These are phyloP conservation scores for Nycticebus coucang DNA, from an alignment of 2,113 vertebrate species.

Conservation along the genomic window DNA sequence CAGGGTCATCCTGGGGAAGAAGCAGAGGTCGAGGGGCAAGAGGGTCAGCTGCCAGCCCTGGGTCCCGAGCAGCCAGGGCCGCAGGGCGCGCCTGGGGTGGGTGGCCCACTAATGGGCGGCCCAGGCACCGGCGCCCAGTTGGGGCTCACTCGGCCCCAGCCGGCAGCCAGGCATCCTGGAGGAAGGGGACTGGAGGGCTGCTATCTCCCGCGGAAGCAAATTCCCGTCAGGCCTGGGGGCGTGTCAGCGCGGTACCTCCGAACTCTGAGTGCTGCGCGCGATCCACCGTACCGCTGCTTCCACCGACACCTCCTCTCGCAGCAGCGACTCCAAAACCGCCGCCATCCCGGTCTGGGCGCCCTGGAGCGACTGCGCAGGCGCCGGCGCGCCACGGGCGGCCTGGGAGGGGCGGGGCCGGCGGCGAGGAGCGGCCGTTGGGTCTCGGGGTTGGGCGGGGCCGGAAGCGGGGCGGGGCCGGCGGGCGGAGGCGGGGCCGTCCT, in stretches of 20 bases:
- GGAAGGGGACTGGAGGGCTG: neutral
- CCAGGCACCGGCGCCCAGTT: neutral
- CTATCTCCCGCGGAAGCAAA: neutral
- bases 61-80: neutral
- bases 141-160: slow-evolving; percentile 37
- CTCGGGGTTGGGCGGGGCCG: neutral
- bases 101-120: neutral
- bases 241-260: slow-evolving; percentile 78
- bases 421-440: neutral
- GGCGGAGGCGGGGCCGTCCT: slow-evolving; percentile 53
- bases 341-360: slow-evolving; percentile 87
- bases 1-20: slow-evolving; percentile 58
- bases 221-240: neutral
- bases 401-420: slow-evolving; percentile 29
- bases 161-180: neutral
- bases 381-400: slow-evolving; percentile 69
- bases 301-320: slow-evolving; percentile 87
- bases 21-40: neutral
- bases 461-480: slow-evolving; percentile 56
- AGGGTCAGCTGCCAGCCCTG: neutral
- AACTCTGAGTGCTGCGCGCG: slow-evolving; percentile 73
- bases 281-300: slow-evolving; percentile 89
- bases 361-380: slow-evolving; percentile 68
- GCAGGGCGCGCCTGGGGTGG: neutral
- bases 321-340: slow-evolving; percentile 95